Evolutionary conservation across 1,140 invertebrate species (phyloP), one percentile per base, ranked within the genome.

Genomic region (Paralvinella palmiformis): DNA sequence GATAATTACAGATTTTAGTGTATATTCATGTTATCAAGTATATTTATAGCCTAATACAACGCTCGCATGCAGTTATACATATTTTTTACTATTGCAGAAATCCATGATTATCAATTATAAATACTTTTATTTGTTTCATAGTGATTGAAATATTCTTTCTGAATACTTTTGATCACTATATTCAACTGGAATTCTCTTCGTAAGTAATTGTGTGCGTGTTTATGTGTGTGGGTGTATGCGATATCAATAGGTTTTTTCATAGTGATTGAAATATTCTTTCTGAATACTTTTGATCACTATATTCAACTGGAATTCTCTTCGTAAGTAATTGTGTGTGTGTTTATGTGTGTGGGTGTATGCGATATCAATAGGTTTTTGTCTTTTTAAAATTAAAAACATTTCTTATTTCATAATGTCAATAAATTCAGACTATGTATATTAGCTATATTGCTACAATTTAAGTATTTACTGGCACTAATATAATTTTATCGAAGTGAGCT

Each of bases 141-240:
- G 83, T 84, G 62, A 81, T 81, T 20, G 82, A 84, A 71, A 75
- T 75, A 0, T 83, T 84, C 70, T 83, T 84, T 64, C 64, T 83
- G 10, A 79, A 80, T 66, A 74, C 79, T 35, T 68, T 79, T 41
- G 72, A 82, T 13, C 74, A 79, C 56, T 85, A 85, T 65, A 68
- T 85, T 24, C 83, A 85, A 75, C 71, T 84, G 22, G 83, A 84
- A 70, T 69, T 84, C 31, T 76, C 73, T 27, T 83, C 83, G 70
- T 82, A 69, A 82, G 81, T 82, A 63, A 15, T 48, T 15, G 15
- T 48, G 27, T 22, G 20, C 27, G 20, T 22, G 20, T 24, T 22
- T n/a, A n/a, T n/a, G n/a, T n/a, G n/a, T n/a, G n/a, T n/a, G n/a
- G n/a, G n/a, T n/a, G n/a, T n/a, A n/a, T n/a, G n/a, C n/a, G n/a